Evolutionary conservation across 2,797 vertebrate genomes (phyloP).

Genomic region (Mareca penelope): DNA sequence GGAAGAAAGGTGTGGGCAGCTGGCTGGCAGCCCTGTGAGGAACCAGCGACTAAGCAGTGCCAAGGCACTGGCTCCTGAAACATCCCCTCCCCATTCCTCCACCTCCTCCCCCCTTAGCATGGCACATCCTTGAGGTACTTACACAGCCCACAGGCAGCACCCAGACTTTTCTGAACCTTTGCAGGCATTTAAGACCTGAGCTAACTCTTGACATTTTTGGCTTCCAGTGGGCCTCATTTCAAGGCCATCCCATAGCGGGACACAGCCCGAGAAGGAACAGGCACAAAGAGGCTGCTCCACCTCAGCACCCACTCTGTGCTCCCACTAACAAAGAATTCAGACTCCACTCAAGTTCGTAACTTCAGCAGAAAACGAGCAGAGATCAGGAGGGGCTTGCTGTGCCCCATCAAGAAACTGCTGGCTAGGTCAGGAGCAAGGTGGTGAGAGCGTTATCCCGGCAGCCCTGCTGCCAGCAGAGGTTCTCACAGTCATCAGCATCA

Average conservation of each 20-base stretch:
- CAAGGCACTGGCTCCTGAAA: background rate
- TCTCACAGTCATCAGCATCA: background rate
- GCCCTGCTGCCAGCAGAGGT: background rate
- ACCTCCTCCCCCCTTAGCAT: background rate
- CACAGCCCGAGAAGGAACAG: background rate
- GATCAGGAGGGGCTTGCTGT: background rate
- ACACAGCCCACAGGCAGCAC: background rate
- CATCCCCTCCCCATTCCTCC: background rate
- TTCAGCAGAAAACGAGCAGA: background rate
- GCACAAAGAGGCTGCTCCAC: background rate
- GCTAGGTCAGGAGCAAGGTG: background rate
- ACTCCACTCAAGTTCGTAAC: background rate
- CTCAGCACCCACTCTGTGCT: background rate
- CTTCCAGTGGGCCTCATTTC: background rate
- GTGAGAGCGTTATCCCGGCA: background rate
- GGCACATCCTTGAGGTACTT: background rate
- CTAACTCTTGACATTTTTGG: background rate
- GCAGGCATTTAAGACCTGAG: background rate
- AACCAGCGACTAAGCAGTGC: background rate
- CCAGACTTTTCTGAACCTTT: background rate
- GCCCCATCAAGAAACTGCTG: background rate
- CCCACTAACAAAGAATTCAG: background rate
- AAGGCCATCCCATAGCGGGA: background rate
- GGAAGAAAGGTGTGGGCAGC: background rate
- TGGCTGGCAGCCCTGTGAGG: background rate